Evolutionary conservation across 53 echinoderm and acorn worm species (phyloP).

Genomic region (Arbacia lixula): DNA sequence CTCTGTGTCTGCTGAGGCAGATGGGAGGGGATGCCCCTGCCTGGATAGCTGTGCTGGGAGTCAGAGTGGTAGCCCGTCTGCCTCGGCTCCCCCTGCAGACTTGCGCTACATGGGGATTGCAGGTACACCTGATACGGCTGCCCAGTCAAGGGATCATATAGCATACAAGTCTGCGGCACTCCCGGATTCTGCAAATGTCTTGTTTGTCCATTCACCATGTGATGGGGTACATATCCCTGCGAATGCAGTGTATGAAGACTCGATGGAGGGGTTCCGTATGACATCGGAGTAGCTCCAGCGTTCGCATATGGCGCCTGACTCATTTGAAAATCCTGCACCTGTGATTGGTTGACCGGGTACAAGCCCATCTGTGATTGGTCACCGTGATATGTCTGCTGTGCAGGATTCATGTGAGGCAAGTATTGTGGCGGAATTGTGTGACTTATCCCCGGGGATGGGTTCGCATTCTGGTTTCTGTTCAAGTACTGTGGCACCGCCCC

Average conservation of each 20-base stretch:
- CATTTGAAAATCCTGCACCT: not conserved
- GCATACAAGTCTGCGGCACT: not conserved
- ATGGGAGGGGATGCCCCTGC: not conserved
- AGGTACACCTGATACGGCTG: slow-evolving; percentile 6
- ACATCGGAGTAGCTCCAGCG: not conserved
- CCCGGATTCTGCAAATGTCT: not conserved
- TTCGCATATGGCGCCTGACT: not conserved
- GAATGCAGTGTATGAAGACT: not conserved
- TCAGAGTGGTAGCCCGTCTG: slow-evolving; percentile 4
- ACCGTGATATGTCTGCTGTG: not conserved
- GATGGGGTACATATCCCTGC: not conserved
- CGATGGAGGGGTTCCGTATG: not conserved
- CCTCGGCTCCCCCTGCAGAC: not conserved
- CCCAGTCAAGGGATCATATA: slow-evolving; percentile 38
- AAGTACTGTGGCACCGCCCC: not conserved
- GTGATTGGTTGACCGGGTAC: slow-evolving; percentile 22
- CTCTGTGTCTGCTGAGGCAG: too few relatives aligned
- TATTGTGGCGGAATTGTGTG: not conserved
- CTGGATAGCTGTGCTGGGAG: slow-evolving; percentile 11
- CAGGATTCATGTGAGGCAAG: not conserved
- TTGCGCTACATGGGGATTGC: slow-evolving; percentile 5
- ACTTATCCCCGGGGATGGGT: slow-evolving; percentile 1
- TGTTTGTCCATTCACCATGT: not conserved
- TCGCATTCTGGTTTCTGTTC: slow-evolving; percentile 44
- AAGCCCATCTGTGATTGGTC: not conserved